Evolutionary conservation across 2,113 vertebrate species (phyloP), one percentile per base, ranked within the genome.

Genomic region (Ceratotherium simum): DNA sequence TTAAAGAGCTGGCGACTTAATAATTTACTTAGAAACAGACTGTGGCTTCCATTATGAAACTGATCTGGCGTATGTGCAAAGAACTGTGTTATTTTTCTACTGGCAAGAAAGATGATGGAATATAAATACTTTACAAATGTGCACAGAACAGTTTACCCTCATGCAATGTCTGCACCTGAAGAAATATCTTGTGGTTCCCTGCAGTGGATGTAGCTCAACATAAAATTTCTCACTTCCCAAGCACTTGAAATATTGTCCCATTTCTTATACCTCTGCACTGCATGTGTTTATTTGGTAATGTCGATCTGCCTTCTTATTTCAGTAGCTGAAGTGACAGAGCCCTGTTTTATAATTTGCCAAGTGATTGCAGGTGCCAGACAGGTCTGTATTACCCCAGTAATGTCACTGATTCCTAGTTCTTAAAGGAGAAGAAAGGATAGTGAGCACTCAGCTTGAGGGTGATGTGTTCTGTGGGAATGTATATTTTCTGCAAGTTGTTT

Each of bases 1-100:
- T 97, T 96, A 81, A 97, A 97, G 51, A 96, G 64, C 48, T 29
- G 39, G 6, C 79, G 72, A 93, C 97, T 96, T 96, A 97, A 96
- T 96, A 73, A 96, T 98, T 97, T 97, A 72, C 33, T 85, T 85
- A 97, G 97, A 78, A 95, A 96, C 39, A 86, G 64, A 33, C 36
- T 84, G 1, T 64, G 84, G 23, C 62, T 95, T 88, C 60, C 75
- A 75, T 97, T 93, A 70, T 78, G 96, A 87, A 97, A 83, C 75
- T 83, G 33, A 92, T 48, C 95, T 92, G 92, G 58, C 54, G 72
- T 56, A 58, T n/a, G 72, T 87, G n/a, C 46, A 93, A 92, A 58
- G 76, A 81, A 9, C 39, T 18, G 25, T 90, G 39, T 84, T 48
- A 93, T 94, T 97, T 96, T 97, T 62, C 64, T 51, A 25, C 51